Evolutionary conservation across 2,888 invertebrate species (phyloP).

Genomic region (Eupithecia abbreviata): DNA sequence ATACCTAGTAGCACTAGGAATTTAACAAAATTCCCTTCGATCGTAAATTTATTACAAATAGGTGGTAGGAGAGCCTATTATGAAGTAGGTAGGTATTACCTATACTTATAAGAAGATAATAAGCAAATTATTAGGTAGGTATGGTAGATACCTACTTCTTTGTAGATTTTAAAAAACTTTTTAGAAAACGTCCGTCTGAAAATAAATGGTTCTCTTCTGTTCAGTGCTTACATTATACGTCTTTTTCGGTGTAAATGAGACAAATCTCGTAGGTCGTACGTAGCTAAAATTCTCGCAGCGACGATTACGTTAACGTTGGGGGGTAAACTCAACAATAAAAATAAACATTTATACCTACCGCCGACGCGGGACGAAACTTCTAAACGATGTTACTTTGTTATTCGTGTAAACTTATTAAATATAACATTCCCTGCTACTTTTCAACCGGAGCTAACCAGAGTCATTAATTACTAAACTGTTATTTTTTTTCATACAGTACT

Average conservation of each 20-base stretch:
- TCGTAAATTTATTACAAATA: too few relatives aligned
- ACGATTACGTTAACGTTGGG: constrained; percentile 73
- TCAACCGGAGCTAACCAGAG: not conserved
- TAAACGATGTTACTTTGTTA: constrained; percentile 70
- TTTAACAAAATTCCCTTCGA: too few relatives aligned
- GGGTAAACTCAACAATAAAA: constrained; percentile 76
- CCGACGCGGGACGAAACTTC: constrained; percentile 62
- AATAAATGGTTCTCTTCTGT: not conserved
- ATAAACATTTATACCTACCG: constrained; percentile 69
- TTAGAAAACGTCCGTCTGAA: too few relatives aligned
- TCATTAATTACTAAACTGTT: not conserved
- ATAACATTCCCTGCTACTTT: not conserved
- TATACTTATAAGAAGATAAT: too few relatives aligned
- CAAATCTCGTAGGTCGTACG: constrained; percentile 48
- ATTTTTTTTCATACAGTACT: too few relatives aligned
- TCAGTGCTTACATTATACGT: not conserved
- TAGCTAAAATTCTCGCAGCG: constrained; percentile 68
- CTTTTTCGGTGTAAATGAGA: constrained; percentile 52
- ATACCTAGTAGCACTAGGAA: too few relatives aligned
- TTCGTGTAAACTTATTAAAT: constrained; percentile 35
- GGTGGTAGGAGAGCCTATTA: too few relatives aligned
- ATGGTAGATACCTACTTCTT: too few relatives aligned
- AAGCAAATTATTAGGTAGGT: not conserved
- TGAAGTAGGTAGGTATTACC: too few relatives aligned
- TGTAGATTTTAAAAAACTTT: too few relatives aligned